Evolutionary conservation across 1,140 invertebrate genomes (phyloP), one percentile per base, ranked within the genome.

Genomic region (Rhagoletis zephyria): DNA sequence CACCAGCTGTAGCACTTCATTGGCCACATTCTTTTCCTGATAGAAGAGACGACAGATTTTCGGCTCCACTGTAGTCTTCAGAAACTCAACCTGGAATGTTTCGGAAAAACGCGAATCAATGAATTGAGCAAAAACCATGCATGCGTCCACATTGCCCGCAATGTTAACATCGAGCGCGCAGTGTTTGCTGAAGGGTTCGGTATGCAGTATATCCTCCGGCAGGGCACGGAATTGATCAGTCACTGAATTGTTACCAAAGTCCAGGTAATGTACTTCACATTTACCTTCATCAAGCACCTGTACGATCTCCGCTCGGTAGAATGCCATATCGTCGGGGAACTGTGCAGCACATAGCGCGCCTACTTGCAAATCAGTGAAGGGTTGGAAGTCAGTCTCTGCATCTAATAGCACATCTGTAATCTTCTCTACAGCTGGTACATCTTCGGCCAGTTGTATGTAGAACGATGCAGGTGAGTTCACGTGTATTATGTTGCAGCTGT

Each of bases 161-260:
- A 94, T 93, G 3, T 95, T 92, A 60, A 94, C 93, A 89, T 95
- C 94, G 59, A 96, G 91, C 61, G 95, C 94, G 89, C 96, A 96
- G 89, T 95, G 95, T 89, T 94, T 94, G 1, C 96, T 95, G 7
- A 95, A 91, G 3, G 94, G 93, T 14, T 94, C 94, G 88, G 94
- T 93, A 64, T 94, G 89, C 60, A 94, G 93, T 16, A 96, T 90
- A 81, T 95, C 94, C 85, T 95, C 94, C 1, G 96, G 96, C 87
- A 96, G 91, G 89, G 94, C 94, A 40, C 94, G 93, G 64, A 96
- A 91, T 89, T 95, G 93, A 77, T 94, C 94, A 0, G 94, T 94
- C 3, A 95, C 93, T 14, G 95, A 94, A 1, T 95, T 95, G 91
- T 96, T 96, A 56, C 96, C 96, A 90, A 96, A 96, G 93, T 97